A percentile compares a stretch with the other conserved stretches of the same genome.
phyloP scores from a whole-genome alignment of 2,113 vertebrate genomes.

The Amblyornis subalaris region DNA sequence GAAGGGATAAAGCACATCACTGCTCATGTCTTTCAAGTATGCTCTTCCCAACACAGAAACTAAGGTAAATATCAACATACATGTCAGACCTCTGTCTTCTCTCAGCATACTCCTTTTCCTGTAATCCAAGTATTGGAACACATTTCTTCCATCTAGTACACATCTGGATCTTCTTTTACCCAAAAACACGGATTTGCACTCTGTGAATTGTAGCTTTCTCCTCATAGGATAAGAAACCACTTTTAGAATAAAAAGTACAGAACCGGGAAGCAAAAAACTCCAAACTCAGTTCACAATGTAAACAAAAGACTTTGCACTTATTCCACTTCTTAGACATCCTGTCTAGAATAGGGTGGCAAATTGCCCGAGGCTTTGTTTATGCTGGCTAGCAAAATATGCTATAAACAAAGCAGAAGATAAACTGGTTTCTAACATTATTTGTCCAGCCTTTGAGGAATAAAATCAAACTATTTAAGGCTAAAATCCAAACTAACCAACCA shows the following conservation, averaged over 20 bases:
- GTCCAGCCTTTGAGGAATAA: not conserved
- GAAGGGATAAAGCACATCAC: not conserved
- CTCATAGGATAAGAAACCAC: not conserved
- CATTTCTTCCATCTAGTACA: not conserved
- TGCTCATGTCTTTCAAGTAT: not conserved
- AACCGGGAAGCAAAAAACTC: not conserved
- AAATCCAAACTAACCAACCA: not conserved
- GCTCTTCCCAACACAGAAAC: not conserved
- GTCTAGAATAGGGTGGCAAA: conserved; percentile 2
- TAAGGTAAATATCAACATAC: not conserved
- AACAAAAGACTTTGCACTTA: conserved; percentile 3
- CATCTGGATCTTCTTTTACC: not conserved
- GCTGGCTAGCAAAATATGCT: not conserved
- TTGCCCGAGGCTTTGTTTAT: not conserved
- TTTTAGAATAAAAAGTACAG: not conserved
- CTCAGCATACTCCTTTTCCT: not conserved
- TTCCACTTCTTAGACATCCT: not conserved
- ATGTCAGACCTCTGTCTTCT: not conserved
- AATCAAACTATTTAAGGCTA: not conserved
- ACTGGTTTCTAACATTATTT: not conserved
- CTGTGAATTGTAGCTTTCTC: not conserved
- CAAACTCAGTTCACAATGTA: not conserved
- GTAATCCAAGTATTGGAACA: not conserved
- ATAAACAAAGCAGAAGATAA: conserved; percentile 1
- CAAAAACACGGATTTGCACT: not conserved